Base-by-base conservation (phyloP, 2,797 vertebrate species). In the Macropodus opercularis region DNA sequence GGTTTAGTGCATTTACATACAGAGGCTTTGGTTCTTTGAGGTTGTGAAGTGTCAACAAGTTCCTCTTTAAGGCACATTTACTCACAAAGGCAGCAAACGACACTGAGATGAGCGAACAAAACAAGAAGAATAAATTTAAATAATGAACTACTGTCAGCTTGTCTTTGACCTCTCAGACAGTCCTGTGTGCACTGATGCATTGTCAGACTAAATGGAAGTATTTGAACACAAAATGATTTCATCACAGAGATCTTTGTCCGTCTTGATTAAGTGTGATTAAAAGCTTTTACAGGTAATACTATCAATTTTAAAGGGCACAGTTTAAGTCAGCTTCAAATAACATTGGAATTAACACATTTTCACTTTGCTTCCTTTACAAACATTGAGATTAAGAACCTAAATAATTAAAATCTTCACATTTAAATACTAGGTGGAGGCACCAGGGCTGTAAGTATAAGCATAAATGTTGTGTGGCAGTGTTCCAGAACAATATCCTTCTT, bases 401-500 rank as follows among this genome's bases (percentile, higher is more conserved):
- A 32, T 48, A 3, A 35, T n/a, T 8, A 41, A n/a, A 50, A 29
- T 8, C 18, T 23, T 24, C 14, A 0, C 14, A 19, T 13, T 0
- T n/a, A 10, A 54, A 26, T 6, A 22, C 5, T 1, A 32, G 1
- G 1, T 10, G 15, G 31, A 24, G 26, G 32, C 5, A 32, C 14
- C 13, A 50, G 5, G 23, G 6, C 22, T 35, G 2, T n/a, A 8
- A 39, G 40, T 22, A 24, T 12, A 41, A 39, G 27, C 22, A 18
- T 5, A 8, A 2, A 4, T 26, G 4, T 31, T 69, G 55, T 51
- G 17, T 66, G 52, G 38, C 52, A 18, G 7, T 1, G 34, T 67
- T 57, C 63, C 83, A 78, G 32, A 9, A 14, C 56, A 43, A 68
- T 71, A 89, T 91, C 90, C 86, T 87, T 74, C 43, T 81, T 7